Evolutionary conservation across 1,140 invertebrate genomes (phyloP).

Genomic region (Calephelis virginiensis): DNA sequence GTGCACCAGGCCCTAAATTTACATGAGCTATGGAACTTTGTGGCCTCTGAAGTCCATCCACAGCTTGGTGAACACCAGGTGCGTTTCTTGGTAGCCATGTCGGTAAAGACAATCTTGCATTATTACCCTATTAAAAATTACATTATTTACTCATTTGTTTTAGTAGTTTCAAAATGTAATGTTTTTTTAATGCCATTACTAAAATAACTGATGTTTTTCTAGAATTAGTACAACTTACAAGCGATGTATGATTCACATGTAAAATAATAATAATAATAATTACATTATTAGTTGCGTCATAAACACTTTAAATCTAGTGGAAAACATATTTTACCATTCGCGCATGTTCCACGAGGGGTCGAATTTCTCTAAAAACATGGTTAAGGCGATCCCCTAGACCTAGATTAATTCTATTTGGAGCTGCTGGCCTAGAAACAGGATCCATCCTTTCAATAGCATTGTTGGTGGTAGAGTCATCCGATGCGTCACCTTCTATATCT

Average conservation of each 20-base stretch:
- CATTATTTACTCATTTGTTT: not conserved
- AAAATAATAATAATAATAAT: no score
- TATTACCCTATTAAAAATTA: conserved; percentile 53
- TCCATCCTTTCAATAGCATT: conserved; percentile 58
- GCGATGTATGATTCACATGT: no score
- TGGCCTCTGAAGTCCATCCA: conserved; percentile 50
- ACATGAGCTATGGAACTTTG: conserved; percentile 71
- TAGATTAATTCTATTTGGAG: conserved; percentile 52
- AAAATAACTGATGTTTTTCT: not conserved
- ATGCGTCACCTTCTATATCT: conserved; percentile 60
- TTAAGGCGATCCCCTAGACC: conserved; percentile 66
- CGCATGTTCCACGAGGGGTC: conserved; percentile 68
- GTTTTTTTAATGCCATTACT: not conserved
- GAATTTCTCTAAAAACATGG: conserved; percentile 68
- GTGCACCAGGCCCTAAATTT: conserved; percentile 52
- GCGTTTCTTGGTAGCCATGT: conserved; percentile 65
- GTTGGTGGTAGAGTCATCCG: conserved; percentile 47
- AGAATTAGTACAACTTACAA: not conserved
- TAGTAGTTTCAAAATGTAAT: not conserved
- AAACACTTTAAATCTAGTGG: not conserved
- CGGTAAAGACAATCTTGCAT: conserved; percentile 62
- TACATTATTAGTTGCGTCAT: not conserved
- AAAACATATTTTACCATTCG: conserved; percentile 51
- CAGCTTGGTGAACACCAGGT: conserved; percentile 53
- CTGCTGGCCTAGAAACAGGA: conserved; percentile 48